These are phyloP conservation scores for Pangasius macronema DNA, from an alignment of 2,797 vertebrate genomes.

Conservation along the genomic window DNA sequence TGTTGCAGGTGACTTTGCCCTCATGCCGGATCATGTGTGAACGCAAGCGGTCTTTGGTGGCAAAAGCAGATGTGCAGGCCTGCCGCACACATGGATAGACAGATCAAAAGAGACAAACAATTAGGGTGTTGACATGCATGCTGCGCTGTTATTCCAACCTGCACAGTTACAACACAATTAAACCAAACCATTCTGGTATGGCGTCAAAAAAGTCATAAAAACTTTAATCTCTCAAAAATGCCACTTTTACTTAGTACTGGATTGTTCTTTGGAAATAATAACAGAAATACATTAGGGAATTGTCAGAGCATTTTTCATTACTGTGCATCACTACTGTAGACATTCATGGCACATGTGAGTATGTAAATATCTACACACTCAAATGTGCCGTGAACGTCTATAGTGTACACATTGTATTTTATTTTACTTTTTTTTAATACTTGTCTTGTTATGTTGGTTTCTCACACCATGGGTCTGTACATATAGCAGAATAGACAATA, in stretches of 20 bases:
- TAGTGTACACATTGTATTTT: too few species aligned
- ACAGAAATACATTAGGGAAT: not conserved
- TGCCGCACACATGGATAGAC: slow-evolving; percentile 56
- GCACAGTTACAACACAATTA: not conserved
- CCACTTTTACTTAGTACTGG: not conserved
- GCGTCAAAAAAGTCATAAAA: not conserved
- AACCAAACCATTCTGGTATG: not conserved
- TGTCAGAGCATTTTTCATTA: not conserved
- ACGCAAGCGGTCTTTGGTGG: slow-evolving; percentile 97
- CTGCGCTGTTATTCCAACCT: not conserved
- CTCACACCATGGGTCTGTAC: too few species aligned
- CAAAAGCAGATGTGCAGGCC: slow-evolving; percentile 96
- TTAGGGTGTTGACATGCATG: not conserved
- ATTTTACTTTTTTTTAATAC: too few species aligned
- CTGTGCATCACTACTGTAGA: not conserved
- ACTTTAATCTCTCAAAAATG: not conserved
- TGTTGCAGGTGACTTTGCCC: slow-evolving; percentile 97
- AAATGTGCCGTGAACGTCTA: too few species aligned
- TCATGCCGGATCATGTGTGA: slow-evolving; percentile 98
- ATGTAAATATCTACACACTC: too few species aligned
- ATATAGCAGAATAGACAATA: too few species aligned
- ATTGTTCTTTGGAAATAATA: not conserved
- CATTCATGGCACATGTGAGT: too few species aligned
- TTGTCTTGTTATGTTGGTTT: too few species aligned
- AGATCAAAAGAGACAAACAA: not conserved